Conservation (phyloP, 2,797 vertebrate genomes). For the Selene dorsalis region DNA sequence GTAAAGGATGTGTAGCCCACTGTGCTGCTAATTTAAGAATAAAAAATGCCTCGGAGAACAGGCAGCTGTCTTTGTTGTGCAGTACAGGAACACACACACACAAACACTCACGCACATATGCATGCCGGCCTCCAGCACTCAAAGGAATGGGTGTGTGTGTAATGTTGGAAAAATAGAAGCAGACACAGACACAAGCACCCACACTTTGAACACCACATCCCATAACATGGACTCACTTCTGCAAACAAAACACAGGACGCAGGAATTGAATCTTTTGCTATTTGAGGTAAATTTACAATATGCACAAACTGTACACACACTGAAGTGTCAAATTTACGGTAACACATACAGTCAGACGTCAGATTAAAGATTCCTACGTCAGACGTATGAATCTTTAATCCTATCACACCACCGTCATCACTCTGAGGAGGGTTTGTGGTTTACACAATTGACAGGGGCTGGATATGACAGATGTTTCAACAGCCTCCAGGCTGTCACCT, state of each 20-base stretch:
- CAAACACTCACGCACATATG: constrained; percentile 30
- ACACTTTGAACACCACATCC: constrained; percentile 21
- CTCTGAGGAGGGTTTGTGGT: not conserved
- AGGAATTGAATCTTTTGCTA: not conserved
- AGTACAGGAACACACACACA: constrained; percentile 47
- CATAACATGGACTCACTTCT: not conserved
- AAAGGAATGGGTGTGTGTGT: constrained; percentile 23
- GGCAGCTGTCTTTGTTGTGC: constrained; percentile 78
- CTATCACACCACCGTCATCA: not conserved
- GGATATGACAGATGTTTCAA: not conserved
- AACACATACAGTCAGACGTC: not conserved
- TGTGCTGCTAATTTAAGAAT: constrained; percentile 77
- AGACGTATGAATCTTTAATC: no score
- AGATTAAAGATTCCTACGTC: not conserved
- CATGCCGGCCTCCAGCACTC: constrained; percentile 20
- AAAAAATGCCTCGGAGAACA: constrained; percentile 66
- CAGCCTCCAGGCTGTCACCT: not conserved
- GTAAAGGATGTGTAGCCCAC: constrained; percentile 52
- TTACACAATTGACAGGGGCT: not conserved
- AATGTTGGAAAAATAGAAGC: constrained; percentile 45
- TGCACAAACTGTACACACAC: no score
- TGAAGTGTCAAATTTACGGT: not conserved
- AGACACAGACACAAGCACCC: not conserved
- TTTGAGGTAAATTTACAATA: no score
- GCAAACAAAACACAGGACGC: constrained; percentile 14